Evolutionary conservation across 2,797 vertebrate genomes (phyloP), one percentile per base, ranked within the genome.

Genomic region (Varecia variegata): DNA sequence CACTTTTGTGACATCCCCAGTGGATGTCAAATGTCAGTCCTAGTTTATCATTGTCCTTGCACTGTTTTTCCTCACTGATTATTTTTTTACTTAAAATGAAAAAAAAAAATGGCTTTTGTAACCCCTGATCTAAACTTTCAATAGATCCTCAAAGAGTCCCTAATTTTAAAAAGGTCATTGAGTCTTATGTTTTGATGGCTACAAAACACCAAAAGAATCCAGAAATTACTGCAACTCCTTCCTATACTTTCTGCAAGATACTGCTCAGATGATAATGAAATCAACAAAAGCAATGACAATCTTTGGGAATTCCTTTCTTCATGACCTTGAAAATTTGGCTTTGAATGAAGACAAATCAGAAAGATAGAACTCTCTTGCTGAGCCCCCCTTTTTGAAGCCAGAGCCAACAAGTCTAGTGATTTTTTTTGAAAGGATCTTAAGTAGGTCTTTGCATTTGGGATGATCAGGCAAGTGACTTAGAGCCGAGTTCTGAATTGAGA

Each of bases 241-340:
- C 35, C 7, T 65, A 7, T 18, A 45, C 32, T 67, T 52, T 81
- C 85, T 84, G 67, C 18, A 60, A 84, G 93, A 67, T n/a, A 74
- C 47, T 71, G 25, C 12, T 93, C 56, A 90, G 27, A 76, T 43
- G 35, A 84, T 81, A 79, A 90, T 74, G 13, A 30, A 76, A 11
- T 95, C 67, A 93, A 50, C 47, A 18, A 96, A 88, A 84, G 79
- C 35, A 62, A 70, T 58, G 25, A 27, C 50, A 71, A 18, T 70
- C 56, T 94, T 93, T 58, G 47, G 76, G 58, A 76, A 90, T 90
- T 25, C 20, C 25, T 92, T 96, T 86, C 60, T 85, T 88, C 30
- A 56, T 35, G 62, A 14, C 20, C 45, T 35, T 74, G 56, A 93
- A 50, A 74, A 96, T 38, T 23, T 32, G 60, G 38, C n/a, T 96